Base-by-base conservation (phyloP, 2,113 vertebrate genomes). In the Oreochromis spilurus region DNA sequence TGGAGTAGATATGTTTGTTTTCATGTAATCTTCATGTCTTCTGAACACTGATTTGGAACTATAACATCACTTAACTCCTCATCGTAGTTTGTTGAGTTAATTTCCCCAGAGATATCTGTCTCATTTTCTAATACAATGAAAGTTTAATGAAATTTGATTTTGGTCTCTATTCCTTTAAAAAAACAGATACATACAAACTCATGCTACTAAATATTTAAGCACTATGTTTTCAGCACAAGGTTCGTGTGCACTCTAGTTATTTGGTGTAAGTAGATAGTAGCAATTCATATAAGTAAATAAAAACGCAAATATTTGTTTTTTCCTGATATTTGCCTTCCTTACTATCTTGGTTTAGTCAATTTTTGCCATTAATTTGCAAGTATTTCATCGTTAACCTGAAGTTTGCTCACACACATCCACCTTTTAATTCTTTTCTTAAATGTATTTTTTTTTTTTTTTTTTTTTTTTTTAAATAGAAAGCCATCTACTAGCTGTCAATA, bases 361-460 rank as follows among this genome's bases (percentile, higher is more conserved):
- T 72, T 72, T 45, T 72, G 21, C 65, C n/a, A 24, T 43, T 70
- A 70, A 14, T 70, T 72, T 72, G 21, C 21, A 72, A 72, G 67
- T 26, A 75, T 75, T 75, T 48, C 24, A 75, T 48, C 24, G 48
- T 75, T 19, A 75, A 75, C 40, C 24, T 29, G 21, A 75, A 48
- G 9, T 50, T 45, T 48, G 9, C 43, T 31, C 26, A 75, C 16
- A 12, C 9, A 50, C 70, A 31, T 67, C 34, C 10, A 38, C 12
- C 34, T 67, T 67, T 67, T 38, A 17, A 65, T 38, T 65, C 34
- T 65, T 65, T 65, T 38, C 2, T 31, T 31, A 31, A 31, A 60
- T 36, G 55, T 58, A 9, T 17, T 9, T 9, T 36, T 16, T 31
- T 5, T 6, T 3, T 1, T 1, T 0, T 0, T 5, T 6, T 52